Evolutionary conservation across 2,888 invertebrate genomes (phyloP).

Genomic region (Tryphoninae sp.): DNA sequence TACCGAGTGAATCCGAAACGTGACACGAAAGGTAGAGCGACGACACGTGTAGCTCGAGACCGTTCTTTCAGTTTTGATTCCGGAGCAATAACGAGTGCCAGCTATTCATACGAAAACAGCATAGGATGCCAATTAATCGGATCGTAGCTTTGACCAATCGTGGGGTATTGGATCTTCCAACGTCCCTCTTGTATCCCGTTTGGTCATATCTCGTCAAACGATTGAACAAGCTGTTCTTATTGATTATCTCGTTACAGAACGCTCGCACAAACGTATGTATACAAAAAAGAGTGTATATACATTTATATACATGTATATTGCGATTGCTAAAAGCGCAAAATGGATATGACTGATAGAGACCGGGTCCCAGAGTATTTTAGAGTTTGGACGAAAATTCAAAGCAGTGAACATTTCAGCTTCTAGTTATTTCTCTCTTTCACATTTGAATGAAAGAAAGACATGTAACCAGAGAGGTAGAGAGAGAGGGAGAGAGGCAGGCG

Average conservation of each 20-base stretch:
- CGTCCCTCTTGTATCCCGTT: neutral
- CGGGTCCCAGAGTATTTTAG: conserved; percentile 5
- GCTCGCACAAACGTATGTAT: neutral
- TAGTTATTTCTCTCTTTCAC: neutral
- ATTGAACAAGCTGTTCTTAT: neutral
- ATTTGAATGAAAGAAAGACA: neutral
- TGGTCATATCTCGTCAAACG: neutral
- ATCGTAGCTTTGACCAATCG: conserved; percentile 16
- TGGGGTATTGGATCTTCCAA: neutral
- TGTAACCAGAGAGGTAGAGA: neutral
- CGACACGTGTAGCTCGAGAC: conserved; percentile 1
- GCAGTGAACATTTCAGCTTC: neutral
- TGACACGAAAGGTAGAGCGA: conserved; percentile 4
- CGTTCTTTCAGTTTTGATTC: conserved; percentile 18
- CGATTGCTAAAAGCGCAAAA: neutral
- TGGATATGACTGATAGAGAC: neutral
- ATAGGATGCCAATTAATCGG: conserved; percentile 20
- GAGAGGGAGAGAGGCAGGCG: neutral
- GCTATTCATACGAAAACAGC: conserved; percentile 1
- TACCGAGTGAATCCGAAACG: conserved; percentile 11
- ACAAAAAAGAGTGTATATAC: neutral
- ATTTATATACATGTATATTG: neutral
- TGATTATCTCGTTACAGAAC: neutral
- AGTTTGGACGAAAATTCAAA: conserved; percentile 1
- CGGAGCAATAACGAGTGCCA: conserved; percentile 12